Evolutionary conservation across 2,888 invertebrate genomes (phyloP), one percentile per base, ranked within the genome.

Genomic region (Epinotia demarniana): DNA sequence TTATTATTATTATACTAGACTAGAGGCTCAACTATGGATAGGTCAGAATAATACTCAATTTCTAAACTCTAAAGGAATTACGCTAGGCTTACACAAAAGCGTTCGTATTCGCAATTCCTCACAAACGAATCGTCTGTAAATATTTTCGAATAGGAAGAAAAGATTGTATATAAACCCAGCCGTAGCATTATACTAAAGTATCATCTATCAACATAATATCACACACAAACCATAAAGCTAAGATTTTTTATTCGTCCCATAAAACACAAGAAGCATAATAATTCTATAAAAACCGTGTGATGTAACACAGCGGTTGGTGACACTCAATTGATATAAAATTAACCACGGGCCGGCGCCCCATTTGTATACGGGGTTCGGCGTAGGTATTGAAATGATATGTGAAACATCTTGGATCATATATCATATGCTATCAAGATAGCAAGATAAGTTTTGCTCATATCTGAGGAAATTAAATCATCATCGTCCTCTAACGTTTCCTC

Each of bases 281-380:
- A 61, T 55, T 53, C 13, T 46, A 62, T 58, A 57, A 55, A 58
- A 68, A 19, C 16, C 8, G 16, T 16, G 3, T 18, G 57, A 69
- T 46, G 19, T 18, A 63, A 74, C 49, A 18, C 19, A 70, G 64
- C 70, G 66, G 70, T 66, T 75, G 70, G 75, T 43, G 70, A 66
- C 60, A 66, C 19, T 46, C 18, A 46, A 33, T 49, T 60, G 58
- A 33, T 46, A 19, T 23, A 33, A 46, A 57, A 57, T 70, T 58
- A 70, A 70, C 19, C 49, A 19, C 33, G 43, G 19, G 2, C n/a
- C 16, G 13, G 53, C 16, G 16, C 6, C 53, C 8, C 16, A 53
- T n/a, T 53, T n/a, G n/a, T 16, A 2, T 8, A 53, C n/a, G 53
- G n/a, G n/a, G 5, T n/a, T 53, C 16, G 49, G 16, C 49, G 16